Conservation (phyloP, 2,113 vertebrate species). For the Archilochus colubris region DNA sequence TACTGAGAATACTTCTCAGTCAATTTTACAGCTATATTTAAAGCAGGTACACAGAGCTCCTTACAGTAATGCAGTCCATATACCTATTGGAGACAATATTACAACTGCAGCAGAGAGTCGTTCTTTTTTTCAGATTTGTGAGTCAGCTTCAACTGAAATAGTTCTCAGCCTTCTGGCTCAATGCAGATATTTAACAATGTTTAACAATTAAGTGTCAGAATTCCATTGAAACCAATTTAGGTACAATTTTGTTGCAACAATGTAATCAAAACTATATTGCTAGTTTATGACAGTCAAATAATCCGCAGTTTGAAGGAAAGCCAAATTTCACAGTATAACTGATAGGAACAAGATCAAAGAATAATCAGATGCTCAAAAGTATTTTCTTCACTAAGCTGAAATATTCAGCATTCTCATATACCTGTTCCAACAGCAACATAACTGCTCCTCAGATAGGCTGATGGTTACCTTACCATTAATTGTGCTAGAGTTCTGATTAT, state of each 20-base stretch:
- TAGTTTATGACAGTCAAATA: slow-evolving; percentile 44
- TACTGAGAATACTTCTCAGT: not conserved
- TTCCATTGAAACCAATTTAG: not conserved
- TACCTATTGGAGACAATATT: not conserved
- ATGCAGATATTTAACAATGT: slow-evolving; percentile 12
- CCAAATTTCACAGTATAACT: not conserved
- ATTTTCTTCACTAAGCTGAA: not conserved
- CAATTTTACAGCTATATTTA: not conserved
- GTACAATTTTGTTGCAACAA: slow-evolving; percentile 5
- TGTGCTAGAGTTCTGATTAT: not conserved
- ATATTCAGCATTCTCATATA: not conserved
- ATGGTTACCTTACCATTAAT: not conserved
- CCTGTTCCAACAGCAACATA: not conserved
- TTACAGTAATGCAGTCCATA: not conserved
- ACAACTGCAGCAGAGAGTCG: not conserved
- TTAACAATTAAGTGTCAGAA: slow-evolving; percentile 36
- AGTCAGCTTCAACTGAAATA: not conserved
- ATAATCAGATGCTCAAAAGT: not conserved
- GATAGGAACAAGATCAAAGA: slow-evolving; percentile 18
- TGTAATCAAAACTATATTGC: not conserved
- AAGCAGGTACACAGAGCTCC: not conserved
- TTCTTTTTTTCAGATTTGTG: not conserved
- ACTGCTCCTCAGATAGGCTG: not conserved
- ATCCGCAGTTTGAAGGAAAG: slow-evolving; percentile 17
- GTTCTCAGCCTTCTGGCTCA: not conserved